Conservation (phyloP, 37 sponge, comb jelly and placozoan species). For the Theonella swinhoei region DNA sequence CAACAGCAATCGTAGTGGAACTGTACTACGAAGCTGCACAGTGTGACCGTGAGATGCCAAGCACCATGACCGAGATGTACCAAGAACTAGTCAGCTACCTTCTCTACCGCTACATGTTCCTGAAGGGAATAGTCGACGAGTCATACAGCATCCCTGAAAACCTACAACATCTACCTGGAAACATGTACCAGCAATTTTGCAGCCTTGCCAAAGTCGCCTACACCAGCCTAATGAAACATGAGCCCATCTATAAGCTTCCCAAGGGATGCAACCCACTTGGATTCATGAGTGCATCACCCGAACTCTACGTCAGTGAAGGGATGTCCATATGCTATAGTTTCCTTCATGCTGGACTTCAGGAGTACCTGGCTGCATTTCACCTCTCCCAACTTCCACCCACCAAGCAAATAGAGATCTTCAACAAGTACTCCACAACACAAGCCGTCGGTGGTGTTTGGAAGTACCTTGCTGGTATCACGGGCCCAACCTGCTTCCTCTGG, state of each 20-base stretch:
- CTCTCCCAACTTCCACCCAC: not conserved
- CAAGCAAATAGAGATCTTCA: conserved; percentile 13
- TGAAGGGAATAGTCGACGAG: conserved; percentile 6
- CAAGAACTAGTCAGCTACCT: not conserved
- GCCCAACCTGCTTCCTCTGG: not conserved
- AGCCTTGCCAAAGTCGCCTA: conserved; percentile 12
- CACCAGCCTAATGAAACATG: not conserved
- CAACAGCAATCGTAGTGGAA: conserved; percentile 16
- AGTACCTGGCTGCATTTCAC: conserved; percentile 23
- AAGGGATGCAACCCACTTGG: conserved; percentile 7
- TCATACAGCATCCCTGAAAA: not conserved
- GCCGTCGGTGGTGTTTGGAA: conserved; percentile 6
- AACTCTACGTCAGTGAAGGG: not conserved
- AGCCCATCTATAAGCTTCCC: not conserved
- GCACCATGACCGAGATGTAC: conserved; percentile 25
- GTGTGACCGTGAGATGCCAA: not conserved
- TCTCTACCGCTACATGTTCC: conserved; percentile 9
- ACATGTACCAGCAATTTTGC: conserved; percentile 8
- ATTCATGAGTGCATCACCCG: conserved; percentile 15
- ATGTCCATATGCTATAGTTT: conserved; percentile 10
- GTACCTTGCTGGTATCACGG: conserved; percentile 17
- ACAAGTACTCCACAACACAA: not conserved
- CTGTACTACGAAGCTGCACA: conserved; percentile 11
- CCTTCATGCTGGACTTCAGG: conserved; percentile 5
- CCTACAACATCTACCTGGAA: conserved; percentile 11